Base-by-base conservation (phyloP, 2,797 vertebrate species). In the Rhinella marina region DNA sequence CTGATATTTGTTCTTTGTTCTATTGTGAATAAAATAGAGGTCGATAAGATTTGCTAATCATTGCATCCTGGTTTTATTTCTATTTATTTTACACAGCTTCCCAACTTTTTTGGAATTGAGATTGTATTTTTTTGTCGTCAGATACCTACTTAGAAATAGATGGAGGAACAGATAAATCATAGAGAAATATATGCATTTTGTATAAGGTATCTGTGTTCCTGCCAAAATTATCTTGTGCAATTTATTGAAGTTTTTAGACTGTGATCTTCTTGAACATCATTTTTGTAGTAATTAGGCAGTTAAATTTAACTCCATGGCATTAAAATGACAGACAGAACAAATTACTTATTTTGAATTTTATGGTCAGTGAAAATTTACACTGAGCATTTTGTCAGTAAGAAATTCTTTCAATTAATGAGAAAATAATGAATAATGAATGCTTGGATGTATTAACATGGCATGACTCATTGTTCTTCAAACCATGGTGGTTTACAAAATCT, bases 341-440 rank as follows among this genome's bases (percentile, higher is more conserved):
- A 79, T 79, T 7, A 79, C 56, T 80, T 80, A 59, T 32, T 80
- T 80, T 32, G 78, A 80, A 59, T 80, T 77, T 54, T 59, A 59
- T 59, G 61, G 56, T 80, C 25, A 80, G 78, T 80, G 56, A 41
- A 59, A 80, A 80, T 80, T 80, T 59, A 32, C 56, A 59, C 56
- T 59, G 78, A 80, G 32, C 57, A 61, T 32, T 17, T 41, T 80
- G 27, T 80, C 78, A 59, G 78, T 32, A 61, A 61, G 57, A 61
- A 1, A 80, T 32, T 61, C 23, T 80, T 80, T 80, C 80, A 83
- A 29, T 83, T 83, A 83, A 83, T 83, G 81, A 83, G 81, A 66
- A 54, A 70, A 70, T 83, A 83, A 83, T 82, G 41, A n/a, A 72
- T 29, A 70, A 29, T 61, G 56, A 80, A 80, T 59, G 57, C 56